These are phyloP conservation scores for Potamilus streckersoni DNA, from an alignment of 1,140 invertebrate species.

Conservation along the genomic window DNA sequence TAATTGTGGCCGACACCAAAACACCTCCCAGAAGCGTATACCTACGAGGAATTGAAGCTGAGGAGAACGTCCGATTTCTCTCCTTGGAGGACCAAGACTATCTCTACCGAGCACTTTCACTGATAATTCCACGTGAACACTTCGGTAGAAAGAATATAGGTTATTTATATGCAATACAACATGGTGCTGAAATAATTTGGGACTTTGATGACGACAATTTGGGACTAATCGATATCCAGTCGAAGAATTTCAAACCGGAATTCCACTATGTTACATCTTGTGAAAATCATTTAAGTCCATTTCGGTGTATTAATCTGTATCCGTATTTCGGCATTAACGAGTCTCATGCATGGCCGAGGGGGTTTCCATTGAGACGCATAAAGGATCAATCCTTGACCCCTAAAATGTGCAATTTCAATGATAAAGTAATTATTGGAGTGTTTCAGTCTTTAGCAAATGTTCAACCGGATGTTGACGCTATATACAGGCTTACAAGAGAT, in stretches of 20 bases:
- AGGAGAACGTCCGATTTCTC: constrained; percentile 1
- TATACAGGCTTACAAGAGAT: constrained; percentile 28
- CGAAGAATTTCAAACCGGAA: neutral
- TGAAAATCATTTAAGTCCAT: neutral
- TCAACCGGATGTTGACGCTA: constrained; percentile 32
- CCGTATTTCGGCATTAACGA: constrained; percentile 18
- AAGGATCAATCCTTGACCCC: neutral
- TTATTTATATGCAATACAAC: constrained; percentile 26
- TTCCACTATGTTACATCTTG: neutral
- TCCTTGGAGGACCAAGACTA: constrained; percentile 3
- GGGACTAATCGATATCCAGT: neutral
- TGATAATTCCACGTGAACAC: constrained; percentile 12
- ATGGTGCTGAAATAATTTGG: constrained; percentile 24
- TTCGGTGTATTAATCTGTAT: constrained; percentile 14
- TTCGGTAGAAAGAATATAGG: constrained; percentile 34
- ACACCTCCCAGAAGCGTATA: neutral
- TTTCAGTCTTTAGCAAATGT: constrained; percentile 27
- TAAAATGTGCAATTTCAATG: neutral
- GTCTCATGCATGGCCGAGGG: constrained; percentile 13
- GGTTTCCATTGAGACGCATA: constrained; percentile 18
- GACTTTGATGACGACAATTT: constrained; percentile 33
- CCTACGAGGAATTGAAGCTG: neutral
- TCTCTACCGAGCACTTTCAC: constrained; percentile 4
- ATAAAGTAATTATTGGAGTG: constrained; percentile 4
- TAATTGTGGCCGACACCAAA: neutral